Evolutionary conservation across 92 coral and sea anemone species (phyloP), one percentile per base, ranked within the genome.

Genomic region (Micromussa lordhowensis): DNA sequence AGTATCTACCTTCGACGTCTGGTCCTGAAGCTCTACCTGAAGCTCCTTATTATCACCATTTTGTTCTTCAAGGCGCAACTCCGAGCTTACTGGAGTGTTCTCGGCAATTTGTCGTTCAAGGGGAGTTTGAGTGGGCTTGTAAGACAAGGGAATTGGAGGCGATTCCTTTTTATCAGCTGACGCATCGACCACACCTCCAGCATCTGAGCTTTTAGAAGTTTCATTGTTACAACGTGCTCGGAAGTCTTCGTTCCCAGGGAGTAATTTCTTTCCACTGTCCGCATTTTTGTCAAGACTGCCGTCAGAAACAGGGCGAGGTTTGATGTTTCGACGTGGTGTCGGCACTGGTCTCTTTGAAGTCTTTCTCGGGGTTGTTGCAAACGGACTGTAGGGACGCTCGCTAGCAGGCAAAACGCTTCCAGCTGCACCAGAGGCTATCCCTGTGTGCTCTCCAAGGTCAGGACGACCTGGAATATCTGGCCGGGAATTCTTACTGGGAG

Each of bases 321-420:
- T 44, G 51, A 26, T 11, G 2, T 59, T 58, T 18, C 21, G 30
- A 58, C 85, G 75, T 15, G 85, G 85, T n/a, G 76, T 82, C 0
- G 85, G 85, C 16, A 82, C 10, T n/a, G 85, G 85, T 68, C 28
- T 44, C 40, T 18, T 44, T 44, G 12, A 8, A 44, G 51, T 28
- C 28, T 64, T 66, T 38, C 75, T 44, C 34, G 85, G 75, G 48
- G 44, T 64, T 40, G 85, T 66, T 64, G 26, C 85, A 66, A 26
- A 35, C 14, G 73, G 54, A 17, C 71, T 61, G 19, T 13, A 26
- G 28, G 18, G 0, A 8, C 12, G 51, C 51, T 11, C 13, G 9
- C 51, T 44, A 44, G 51, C 1, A 44, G 51, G 28, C 18, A 29
- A 10, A 12, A 0, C 28, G 19, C 75, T 24, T 14, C 28, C 63